phyloP scores from a whole-genome alignment of 2,888 invertebrate species.

The Xanthorhoe designata region DNA sequence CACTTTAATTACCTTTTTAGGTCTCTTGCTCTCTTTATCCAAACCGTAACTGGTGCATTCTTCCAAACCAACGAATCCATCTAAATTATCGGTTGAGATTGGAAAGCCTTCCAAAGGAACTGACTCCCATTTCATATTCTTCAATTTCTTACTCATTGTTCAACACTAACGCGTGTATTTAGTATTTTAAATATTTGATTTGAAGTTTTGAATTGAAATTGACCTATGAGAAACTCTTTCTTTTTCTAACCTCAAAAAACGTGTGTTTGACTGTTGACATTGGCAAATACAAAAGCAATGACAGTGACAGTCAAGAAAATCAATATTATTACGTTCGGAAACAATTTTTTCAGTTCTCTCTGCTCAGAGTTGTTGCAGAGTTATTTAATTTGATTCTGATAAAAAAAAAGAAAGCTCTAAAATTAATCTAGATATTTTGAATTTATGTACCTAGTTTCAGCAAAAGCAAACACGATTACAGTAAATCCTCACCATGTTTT shows the following conservation, averaged over 20 bases:
- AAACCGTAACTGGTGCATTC: conserved; percentile 90
- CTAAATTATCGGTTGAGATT: conserved; percentile 75
- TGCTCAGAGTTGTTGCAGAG: too few species aligned
- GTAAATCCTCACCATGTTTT: too few species aligned
- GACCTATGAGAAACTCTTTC: background rate
- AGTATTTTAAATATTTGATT: background rate
- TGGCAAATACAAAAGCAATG: background rate
- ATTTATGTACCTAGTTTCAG: too few species aligned
- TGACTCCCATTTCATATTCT: conserved; percentile 86
- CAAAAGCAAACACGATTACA: too few species aligned
- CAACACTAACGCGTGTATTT: background rate
- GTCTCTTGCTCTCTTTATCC: conserved; percentile 68
- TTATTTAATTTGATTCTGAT: too few species aligned
- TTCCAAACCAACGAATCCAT: conserved; percentile 91
- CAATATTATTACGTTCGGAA: background rate
- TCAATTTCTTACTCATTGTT: conserved; percentile 72
- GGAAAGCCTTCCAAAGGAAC: conserved; percentile 87
- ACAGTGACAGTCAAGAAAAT: background rate
- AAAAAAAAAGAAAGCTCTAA: background rate
- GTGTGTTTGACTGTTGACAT: background rate
- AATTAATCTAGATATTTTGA: too few species aligned
- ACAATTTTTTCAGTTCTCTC: too few species aligned
- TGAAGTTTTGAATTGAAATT: background rate
- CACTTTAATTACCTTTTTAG: conserved; percentile 64
- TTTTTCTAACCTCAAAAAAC: background rate